These are phyloP conservation scores for Phylloscopus trochilus DNA, from an alignment of 2,113 vertebrate species.

Conservation along the genomic window DNA sequence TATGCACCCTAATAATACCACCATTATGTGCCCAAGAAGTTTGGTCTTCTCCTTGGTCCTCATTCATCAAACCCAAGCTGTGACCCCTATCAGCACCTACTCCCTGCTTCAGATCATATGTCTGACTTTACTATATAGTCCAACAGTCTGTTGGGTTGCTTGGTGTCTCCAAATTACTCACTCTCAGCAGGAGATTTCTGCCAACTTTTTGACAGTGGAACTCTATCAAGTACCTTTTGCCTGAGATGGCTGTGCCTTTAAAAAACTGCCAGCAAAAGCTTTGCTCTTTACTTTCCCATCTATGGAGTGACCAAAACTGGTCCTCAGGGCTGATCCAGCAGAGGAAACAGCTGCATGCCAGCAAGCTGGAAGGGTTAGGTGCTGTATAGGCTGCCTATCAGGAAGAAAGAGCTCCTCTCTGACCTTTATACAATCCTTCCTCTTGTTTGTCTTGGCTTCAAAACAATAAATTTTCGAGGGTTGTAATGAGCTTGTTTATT, in stretches of 20 bases:
- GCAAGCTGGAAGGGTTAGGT: neutral
- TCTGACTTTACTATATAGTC: neutral
- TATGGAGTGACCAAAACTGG: neutral
- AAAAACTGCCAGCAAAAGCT: neutral
- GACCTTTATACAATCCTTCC: neutral
- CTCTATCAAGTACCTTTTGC: neutral
- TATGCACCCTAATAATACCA: neutral
- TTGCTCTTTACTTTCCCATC: neutral
- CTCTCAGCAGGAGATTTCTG: neutral
- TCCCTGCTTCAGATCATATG: neutral
- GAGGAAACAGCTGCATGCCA: neutral
- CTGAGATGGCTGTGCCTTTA: neutral
- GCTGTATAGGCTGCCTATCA: neutral
- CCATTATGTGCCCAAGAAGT: accelerated
- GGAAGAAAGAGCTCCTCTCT: neutral
- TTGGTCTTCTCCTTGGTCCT: neutral
- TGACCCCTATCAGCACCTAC: neutral
- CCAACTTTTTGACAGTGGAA: constrained; percentile 3
- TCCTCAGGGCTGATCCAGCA: neutral
- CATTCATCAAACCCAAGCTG: neutral
- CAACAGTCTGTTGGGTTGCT: neutral
- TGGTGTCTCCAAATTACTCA: neutral
- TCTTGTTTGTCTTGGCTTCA: neutral
- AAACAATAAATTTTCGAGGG: neutral
- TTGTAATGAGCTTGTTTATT: neutral